Percentiles rank a stretch among this genome's conserved stretches.
Evolutionary conservation across 2,113 vertebrate genomes (phyloP).

Genomic region (Epinephelus moara): DNA sequence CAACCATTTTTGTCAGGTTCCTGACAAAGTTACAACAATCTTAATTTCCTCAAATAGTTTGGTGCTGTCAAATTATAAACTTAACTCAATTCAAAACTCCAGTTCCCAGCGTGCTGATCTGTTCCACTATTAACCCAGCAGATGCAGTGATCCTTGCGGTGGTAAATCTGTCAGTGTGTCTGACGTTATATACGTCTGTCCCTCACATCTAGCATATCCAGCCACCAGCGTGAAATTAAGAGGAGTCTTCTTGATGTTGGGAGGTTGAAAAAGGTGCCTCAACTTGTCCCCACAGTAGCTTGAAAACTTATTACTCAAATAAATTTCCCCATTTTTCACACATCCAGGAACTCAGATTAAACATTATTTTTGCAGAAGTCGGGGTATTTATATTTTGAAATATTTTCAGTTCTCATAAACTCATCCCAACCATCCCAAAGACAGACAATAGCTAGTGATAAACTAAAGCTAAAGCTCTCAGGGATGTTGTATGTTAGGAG

Average conservation of each 20-base stretch:
- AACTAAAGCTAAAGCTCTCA: constrained; percentile 54
- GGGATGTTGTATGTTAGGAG: constrained; percentile 1
- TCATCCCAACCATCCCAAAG: background rate
- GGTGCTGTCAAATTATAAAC: background rate
- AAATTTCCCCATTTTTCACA: too few species aligned
- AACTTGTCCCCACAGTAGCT: too few species aligned
- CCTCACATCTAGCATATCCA: constrained; percentile 53
- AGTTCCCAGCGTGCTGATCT: constrained; percentile 54
- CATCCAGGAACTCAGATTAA: too few species aligned
- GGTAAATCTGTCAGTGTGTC: constrained; percentile 71
- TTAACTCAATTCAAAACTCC: constrained; percentile 10
- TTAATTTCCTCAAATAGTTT: background rate
- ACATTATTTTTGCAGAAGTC: background rate
- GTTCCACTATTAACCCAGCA: constrained; percentile 38
- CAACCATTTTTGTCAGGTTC: background rate
- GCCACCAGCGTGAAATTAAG: constrained; percentile 66
- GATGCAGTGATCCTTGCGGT: constrained; percentile 43
- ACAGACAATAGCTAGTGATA: background rate
- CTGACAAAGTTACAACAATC: background rate
- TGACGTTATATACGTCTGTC: constrained; percentile 56
- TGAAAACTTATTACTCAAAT: too few species aligned
- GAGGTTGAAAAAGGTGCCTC: constrained; percentile 9
- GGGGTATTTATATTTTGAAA: background rate
- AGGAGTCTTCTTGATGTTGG: constrained; percentile 52
- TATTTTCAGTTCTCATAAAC: background rate